A percentile compares a stretch with the other conserved stretches of the same genome.
phyloP scores from a whole-genome alignment of 2,888 invertebrate species.

The Nudaria mundana region DNA sequence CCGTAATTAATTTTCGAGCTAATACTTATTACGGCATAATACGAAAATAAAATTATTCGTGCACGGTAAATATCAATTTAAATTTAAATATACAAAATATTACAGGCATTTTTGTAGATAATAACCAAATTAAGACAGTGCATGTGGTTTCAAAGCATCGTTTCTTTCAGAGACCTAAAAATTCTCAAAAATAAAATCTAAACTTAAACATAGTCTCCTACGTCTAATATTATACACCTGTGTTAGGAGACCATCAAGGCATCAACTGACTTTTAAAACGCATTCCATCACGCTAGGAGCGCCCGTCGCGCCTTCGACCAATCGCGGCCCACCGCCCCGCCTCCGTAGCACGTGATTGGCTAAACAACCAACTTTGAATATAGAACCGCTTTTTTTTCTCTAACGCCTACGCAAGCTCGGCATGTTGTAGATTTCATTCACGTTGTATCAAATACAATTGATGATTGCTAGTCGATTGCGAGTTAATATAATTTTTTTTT shows the following conservation, averaged over 20 bases:
- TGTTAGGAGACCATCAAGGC: slow-evolving; percentile 31
- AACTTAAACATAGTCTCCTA: neutral
- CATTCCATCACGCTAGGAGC: slow-evolving; percentile 51
- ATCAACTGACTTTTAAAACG: slow-evolving; percentile 55
- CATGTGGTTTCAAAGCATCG: neutral
- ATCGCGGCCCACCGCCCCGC: slow-evolving; percentile 66
- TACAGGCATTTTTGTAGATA: no score
- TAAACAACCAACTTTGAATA: slow-evolving; percentile 71
- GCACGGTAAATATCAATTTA: no score
- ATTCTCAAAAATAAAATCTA: neutral
- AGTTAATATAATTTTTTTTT: no score
- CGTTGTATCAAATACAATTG: slow-evolving; percentile 34
- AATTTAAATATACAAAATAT: no score
- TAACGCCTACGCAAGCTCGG: slow-evolving; percentile 74
- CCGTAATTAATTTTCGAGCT: no score
- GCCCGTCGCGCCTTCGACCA: slow-evolving; percentile 49
- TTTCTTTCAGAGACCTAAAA: neutral
- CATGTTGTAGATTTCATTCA: slow-evolving; percentile 37
- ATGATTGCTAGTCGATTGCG: slow-evolving; percentile 17
- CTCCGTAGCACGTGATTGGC: slow-evolving; percentile 72
- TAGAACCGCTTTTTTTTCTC: slow-evolving; percentile 76
- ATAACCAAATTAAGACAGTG: no score
- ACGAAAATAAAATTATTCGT: no score
- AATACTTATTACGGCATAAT: no score
- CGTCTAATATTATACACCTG: slow-evolving; percentile 14